Conservation (phyloP, 2,797 vertebrate species). For the Ptychadena robeensis region DNA sequence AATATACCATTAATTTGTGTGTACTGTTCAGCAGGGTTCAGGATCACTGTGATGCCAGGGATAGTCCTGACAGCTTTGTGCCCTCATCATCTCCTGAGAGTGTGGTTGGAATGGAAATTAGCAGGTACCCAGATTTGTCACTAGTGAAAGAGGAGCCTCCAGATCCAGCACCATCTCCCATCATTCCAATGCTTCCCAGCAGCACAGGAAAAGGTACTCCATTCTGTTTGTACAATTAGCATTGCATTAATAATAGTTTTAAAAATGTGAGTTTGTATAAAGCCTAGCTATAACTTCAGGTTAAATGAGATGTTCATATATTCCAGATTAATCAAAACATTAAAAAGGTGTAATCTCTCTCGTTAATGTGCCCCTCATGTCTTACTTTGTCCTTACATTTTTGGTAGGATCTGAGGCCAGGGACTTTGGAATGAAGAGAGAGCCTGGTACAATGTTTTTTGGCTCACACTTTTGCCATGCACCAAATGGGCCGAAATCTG, state of each 20-base stretch:
- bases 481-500: conserved; percentile 86
- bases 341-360: too few species aligned
- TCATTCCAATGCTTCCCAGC: conserved; percentile 93
- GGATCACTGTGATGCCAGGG: conserved; percentile 89
- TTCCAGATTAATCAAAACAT: too few species aligned
- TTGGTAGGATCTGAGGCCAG: conserved; percentile 84
- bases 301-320: too few species aligned
- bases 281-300: too few species aligned
- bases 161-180: conserved; percentile 89
- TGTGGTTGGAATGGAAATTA: conserved; percentile 93
- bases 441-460: conserved; percentile 86
- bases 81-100: conserved; percentile 98
- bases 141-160: conserved; percentile 91
- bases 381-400: background rate
- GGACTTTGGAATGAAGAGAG: conserved; percentile 89
- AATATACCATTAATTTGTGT: background rate
- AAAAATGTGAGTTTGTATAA: too few species aligned
- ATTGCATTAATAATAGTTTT: background rate
- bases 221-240: conserved; percentile 1
- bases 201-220: conserved; percentile 86
- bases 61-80: conserved; percentile 96
- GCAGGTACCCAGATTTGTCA: conserved; percentile 91
- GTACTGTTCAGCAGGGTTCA: conserved; percentile 77
- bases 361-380: background rate
- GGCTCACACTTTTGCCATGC: conserved; percentile 83